Conservation (phyloP, 2,797 vertebrate genomes). For the Gymnocypris eckloni region DNA sequence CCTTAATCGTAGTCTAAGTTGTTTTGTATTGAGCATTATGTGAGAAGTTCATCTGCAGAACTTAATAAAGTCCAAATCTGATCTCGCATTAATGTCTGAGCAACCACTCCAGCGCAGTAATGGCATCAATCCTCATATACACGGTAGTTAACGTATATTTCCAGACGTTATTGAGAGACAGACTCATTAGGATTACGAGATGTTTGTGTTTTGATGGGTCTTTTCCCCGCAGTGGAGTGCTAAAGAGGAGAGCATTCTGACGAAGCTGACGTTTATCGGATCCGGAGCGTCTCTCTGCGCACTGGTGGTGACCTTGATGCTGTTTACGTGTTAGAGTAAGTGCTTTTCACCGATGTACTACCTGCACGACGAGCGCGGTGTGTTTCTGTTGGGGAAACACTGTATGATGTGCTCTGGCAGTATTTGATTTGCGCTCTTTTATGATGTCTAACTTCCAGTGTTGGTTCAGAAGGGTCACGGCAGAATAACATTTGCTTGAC, state of each 20-base stretch:
- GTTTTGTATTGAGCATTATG: constrained; percentile 43
- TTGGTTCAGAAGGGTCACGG: constrained; percentile 27
- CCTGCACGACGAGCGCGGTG: constrained; percentile 22
- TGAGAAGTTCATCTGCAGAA: background rate
- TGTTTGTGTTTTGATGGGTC: constrained; percentile 45
- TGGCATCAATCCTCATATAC: background rate
- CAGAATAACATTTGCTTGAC: constrained; percentile 13
- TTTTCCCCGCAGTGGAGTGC: constrained; percentile 76
- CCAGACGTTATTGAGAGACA: background rate
- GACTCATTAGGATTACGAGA: background rate
- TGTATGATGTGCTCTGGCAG: background rate
- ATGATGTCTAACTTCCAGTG: constrained; percentile 6
- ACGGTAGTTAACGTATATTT: background rate
- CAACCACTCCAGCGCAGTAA: background rate
- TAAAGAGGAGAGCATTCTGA: constrained; percentile 79
- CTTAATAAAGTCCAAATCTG: background rate
- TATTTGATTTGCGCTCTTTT: constrained; percentile 14
- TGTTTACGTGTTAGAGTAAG: constrained; percentile 86
- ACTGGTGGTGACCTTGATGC: constrained; percentile 83
- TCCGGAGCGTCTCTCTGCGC: constrained; percentile 83
- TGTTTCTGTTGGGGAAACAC: constrained; percentile 7
- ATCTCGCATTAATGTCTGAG: background rate
- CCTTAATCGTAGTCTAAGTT: constrained; percentile 2
- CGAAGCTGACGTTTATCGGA: constrained; percentile 84
- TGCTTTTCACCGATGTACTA: constrained; percentile 58